Percentiles rank a stretch among this genome's conserved stretches.
Conservation (phyloP, 2,113 vertebrate species). For the Toxotes chatareus region DNA sequence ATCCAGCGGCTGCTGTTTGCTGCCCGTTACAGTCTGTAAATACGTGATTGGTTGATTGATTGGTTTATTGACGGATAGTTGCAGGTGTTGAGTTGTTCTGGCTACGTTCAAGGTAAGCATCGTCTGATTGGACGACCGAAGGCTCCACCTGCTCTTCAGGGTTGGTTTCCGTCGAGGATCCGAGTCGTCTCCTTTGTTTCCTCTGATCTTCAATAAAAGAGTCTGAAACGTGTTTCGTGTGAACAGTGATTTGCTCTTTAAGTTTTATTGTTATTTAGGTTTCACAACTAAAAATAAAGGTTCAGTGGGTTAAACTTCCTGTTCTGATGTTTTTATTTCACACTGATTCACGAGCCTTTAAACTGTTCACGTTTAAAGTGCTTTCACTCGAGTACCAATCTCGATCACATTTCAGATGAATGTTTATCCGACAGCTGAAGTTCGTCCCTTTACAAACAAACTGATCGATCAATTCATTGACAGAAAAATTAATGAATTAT, state of each 20-base stretch:
- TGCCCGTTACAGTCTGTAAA: slow-evolving; percentile 20
- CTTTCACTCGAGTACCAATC: no score
- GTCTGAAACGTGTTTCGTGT: slow-evolving; percentile 74
- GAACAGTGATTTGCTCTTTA: slow-evolving; percentile 65
- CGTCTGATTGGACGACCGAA: slow-evolving; percentile 24
- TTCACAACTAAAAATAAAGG: slow-evolving; percentile 60
- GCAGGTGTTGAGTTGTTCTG: slow-evolving; percentile 54
- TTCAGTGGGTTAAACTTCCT: slow-evolving; percentile 33
- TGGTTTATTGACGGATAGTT: slow-evolving; percentile 12
- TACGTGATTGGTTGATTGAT: slow-evolving; percentile 11
- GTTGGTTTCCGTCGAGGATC: neutral
- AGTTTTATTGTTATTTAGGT: slow-evolving; percentile 53
- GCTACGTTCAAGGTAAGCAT: slow-evolving; percentile 76
- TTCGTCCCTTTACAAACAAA: no score
- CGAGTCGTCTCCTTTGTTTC: neutral
- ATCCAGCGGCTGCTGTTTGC: slow-evolving; percentile 37
- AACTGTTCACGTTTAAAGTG: no score
- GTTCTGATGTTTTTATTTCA: neutral
- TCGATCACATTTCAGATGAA: no score
- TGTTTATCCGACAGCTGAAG: no score
- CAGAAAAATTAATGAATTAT: no score
- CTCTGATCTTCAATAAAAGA: slow-evolving; percentile 75
- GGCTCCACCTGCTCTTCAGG: slow-evolving; percentile 6
- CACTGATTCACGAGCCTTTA: neutral
- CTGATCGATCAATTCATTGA: no score